Percentiles rank a stretch among this genome's conserved stretches.
phyloP scores from a whole-genome alignment of 2,888 invertebrate genomes.

The Pseudolycoriella hygida region DNA sequence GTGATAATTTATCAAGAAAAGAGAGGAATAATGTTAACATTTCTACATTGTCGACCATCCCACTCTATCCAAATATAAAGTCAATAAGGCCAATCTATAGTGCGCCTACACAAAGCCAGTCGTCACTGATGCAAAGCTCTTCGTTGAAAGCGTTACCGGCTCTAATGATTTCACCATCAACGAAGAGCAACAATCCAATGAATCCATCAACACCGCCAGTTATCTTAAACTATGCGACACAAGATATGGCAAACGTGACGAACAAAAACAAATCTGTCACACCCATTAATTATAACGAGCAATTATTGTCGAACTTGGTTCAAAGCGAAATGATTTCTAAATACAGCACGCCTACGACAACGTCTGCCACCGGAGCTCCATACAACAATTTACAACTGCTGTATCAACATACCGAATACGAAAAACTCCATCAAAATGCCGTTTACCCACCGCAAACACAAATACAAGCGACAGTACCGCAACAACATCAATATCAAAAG shows the following conservation, averaged over 20 bases:
- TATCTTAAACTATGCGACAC: neutral
- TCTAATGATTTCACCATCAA: neutral
- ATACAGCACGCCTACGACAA: neutral
- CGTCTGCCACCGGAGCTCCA: neutral
- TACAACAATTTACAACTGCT: neutral
- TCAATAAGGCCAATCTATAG: too few relatives aligned
- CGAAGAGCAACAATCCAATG: neutral
- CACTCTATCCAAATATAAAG: too few relatives aligned
- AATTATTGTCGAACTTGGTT: neutral
- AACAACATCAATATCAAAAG: too few relatives aligned
- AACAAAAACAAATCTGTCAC: neutral
- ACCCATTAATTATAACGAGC: neutral
- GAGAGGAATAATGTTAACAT: too few relatives aligned
- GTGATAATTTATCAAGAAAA: too few relatives aligned
- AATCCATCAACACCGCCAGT: neutral
- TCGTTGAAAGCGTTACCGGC: neutral
- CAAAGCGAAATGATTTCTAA: neutral
- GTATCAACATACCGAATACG: neutral
- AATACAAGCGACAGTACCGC: too few relatives aligned
- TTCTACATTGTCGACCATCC: too few relatives aligned
- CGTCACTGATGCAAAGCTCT: too few relatives aligned
- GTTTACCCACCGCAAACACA: neutral
- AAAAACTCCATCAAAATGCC: neutral
- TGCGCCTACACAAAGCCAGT: too few relatives aligned
- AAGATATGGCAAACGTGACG: neutral